Evolutionary conservation across 2,113 vertebrate genomes (phyloP).

Genomic region (Cettia cetti): DNA sequence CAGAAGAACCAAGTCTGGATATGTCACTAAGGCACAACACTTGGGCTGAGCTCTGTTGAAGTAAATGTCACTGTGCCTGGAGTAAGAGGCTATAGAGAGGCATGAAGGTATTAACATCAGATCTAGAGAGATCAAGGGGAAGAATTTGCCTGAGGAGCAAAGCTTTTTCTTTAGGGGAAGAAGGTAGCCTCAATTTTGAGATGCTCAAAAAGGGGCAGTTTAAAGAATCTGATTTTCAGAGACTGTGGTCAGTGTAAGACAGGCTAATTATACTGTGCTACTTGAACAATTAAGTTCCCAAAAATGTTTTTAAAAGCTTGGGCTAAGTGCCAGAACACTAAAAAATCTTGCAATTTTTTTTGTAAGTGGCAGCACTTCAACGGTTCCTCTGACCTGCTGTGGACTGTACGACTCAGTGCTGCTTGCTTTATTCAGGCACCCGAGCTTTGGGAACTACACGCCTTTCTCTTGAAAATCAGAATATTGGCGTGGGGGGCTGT

Average conservation of each 20-base stretch:
- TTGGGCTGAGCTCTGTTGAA: slow-evolving; percentile 52
- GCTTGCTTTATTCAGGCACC: background rate
- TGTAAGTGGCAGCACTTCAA: background rate
- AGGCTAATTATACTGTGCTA: background rate
- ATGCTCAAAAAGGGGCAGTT: background rate
- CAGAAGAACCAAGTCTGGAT: slow-evolving; percentile 56
- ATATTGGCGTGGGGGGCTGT: background rate
- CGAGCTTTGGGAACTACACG: background rate
- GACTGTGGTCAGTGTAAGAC: background rate
- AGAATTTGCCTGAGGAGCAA: slow-evolving; percentile 44
- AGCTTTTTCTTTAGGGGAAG: slow-evolving; percentile 22
- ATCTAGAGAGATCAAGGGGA: slow-evolving; percentile 43
- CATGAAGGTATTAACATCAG: slow-evolving; percentile 50
- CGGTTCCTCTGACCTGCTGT: background rate
- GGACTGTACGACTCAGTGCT: background rate
- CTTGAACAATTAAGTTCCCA: background rate
- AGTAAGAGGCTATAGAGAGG: slow-evolving; percentile 49
- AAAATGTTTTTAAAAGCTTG: background rate
- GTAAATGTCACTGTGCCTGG: slow-evolving; percentile 53
- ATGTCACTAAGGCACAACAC: slow-evolving; percentile 15
- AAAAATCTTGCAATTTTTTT: background rate
- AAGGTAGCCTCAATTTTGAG: background rate
- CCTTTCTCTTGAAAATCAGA: background rate
- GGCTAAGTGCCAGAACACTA: background rate
- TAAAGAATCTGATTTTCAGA: background rate